Base-by-base conservation (phyloP, 2,797 vertebrate species). In the Cyclopterus lumpus region DNA sequence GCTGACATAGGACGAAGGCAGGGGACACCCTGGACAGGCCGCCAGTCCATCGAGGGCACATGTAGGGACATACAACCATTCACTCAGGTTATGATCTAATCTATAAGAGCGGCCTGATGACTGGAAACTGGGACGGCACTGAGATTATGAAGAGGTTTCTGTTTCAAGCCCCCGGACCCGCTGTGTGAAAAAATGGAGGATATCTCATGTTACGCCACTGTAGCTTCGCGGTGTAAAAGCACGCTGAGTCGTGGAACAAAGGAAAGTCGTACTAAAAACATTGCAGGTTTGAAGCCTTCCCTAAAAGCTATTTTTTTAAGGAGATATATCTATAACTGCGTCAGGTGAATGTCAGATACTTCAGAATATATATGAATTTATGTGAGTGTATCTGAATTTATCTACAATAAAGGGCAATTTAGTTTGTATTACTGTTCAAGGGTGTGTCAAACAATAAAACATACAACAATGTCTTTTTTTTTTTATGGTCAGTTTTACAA, bases 11-110 rank as follows among this genome's bases (percentile, higher is more conserved):
- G n/a, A n/a, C n/a, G n/a, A n/a, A n/a, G n/a, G n/a, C n/a, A n/a
- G n/a, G n/a, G n/a, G n/a, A n/a, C n/a, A n/a, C n/a, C n/a, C n/a
- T n/a, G n/a, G n/a, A n/a, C n/a, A n/a, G n/a, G n/a, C n/a, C n/a
- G n/a, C n/a, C n/a, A n/a, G n/a, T n/a, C n/a, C n/a, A n/a, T n/a
- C n/a, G n/a, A n/a, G n/a, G n/a, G n/a, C n/a, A n/a, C n/a, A n/a
- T n/a, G n/a, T n/a, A n/a, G n/a, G n/a, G n/a, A n/a, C n/a, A n/a
- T n/a, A n/a, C n/a, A n/a, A n/a, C n/a, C n/a, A n/a, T n/a, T n/a
- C n/a, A 62, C 63, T 65, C 10, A 20, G 59, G 68, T 81, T 70
- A 62, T 28, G 64, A 63, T 53, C 49, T 65, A 40, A 84, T 71
- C 64, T 49, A 22, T 76, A n/a, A 70, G 53, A 51, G 58, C 32